Percentiles rank a stretch among this genome's conserved stretches.
phyloP scores from a whole-genome alignment of 2,113 vertebrate species.

The Callaeas wilsoni region DNA sequence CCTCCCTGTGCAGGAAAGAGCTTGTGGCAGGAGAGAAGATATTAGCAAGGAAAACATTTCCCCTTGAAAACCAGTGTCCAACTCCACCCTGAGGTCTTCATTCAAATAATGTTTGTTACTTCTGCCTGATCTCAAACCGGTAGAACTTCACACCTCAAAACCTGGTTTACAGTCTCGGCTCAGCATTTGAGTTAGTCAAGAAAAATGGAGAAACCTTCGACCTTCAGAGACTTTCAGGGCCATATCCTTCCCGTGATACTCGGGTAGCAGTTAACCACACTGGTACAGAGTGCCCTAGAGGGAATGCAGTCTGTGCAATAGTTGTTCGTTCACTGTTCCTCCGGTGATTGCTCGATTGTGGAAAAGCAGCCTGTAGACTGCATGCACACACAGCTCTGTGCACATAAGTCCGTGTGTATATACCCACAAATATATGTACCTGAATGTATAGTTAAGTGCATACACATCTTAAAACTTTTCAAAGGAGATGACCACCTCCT shows the following conservation, averaged over 20 bases:
- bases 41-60: background rate
- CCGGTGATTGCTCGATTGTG: background rate
- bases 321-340: background rate
- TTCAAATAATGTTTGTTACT: background rate
- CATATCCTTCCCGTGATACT: background rate
- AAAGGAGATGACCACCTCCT: background rate
- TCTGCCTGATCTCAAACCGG: background rate
- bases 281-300: background rate
- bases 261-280: background rate
- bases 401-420: background rate
- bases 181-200: background rate
- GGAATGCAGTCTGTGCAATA: background rate
- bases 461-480: background rate
- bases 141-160: background rate
- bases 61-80: background rate
- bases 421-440: background rate
- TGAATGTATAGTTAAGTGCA: background rate
- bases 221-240: background rate
- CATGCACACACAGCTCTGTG: no score
- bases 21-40: background rate
- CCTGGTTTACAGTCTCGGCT: fast-evolving
- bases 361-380: background rate
- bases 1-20: background rate
- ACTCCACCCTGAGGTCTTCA: background rate
- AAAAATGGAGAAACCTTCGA: background rate